A percentile compares a stretch with the other conserved stretches of the same genome.
These are phyloP conservation scores for Hydrolagus colliei DNA, from an alignment of 2,797 vertebrate species.

Conservation along the genomic window DNA sequence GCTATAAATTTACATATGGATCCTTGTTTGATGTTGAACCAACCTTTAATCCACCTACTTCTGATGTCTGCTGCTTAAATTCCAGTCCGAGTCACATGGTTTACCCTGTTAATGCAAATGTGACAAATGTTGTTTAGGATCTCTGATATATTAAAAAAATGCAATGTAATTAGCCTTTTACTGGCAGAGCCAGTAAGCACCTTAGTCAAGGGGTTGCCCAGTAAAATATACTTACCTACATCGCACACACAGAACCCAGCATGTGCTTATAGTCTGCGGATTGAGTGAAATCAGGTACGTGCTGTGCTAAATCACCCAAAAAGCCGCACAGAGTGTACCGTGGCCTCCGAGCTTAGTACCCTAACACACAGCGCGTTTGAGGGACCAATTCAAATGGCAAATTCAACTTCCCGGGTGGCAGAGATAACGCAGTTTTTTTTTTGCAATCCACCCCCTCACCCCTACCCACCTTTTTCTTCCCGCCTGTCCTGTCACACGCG, in stretches of 20 bases:
- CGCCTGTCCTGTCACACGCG: not conserved
- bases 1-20: conserved; percentile 87
- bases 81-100: conserved; percentile 60
- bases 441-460: not conserved
- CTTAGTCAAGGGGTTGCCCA: conserved; percentile 52
- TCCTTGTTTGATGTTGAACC: conserved; percentile 81
- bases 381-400: conserved; percentile 25
- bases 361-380: conserved; percentile 16
- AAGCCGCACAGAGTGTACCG: conserved; percentile 44
- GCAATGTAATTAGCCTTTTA: conserved; percentile 72
- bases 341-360: conserved; percentile 36
- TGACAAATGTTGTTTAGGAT: conserved; percentile 60
- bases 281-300: conserved; percentile 40
- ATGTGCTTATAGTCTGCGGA: conserved; percentile 33
- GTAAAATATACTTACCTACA: conserved; percentile 43
- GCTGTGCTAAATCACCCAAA: conserved; percentile 47
- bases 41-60: conserved; percentile 76
- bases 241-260: conserved; percentile 40
- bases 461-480: not conserved
- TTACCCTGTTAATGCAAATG: conserved; percentile 61
- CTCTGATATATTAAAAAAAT: conserved; percentile 49
- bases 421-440: conserved; percentile 38
- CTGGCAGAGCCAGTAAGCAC: conserved; percentile 52
- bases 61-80: conserved; percentile 69
- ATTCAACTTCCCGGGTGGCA: conserved; percentile 40